Percentiles rank a stretch among this genome's conserved stretches.
These are phyloP conservation scores for Hydrozoanthus gracilis DNA, from an alignment of 92 coral and sea anemone genomes.

Conservation along the genomic window DNA sequence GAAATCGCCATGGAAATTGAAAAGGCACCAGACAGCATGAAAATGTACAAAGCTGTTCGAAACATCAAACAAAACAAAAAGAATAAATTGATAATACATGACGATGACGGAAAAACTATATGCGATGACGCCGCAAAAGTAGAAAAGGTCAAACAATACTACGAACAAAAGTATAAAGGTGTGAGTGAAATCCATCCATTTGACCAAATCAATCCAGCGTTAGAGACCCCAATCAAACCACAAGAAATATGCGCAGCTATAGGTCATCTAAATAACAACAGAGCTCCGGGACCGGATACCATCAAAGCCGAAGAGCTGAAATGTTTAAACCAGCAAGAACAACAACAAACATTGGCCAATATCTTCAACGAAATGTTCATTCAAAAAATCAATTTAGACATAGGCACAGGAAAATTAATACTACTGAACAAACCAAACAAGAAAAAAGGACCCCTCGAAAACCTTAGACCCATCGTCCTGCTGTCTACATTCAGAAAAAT, in stretches of 20 bases:
- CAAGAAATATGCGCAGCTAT: neutral
- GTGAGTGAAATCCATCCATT: neutral
- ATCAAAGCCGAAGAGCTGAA: neutral
- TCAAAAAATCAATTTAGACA: neutral
- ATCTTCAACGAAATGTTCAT: neutral
- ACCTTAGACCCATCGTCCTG: conserved; percentile 28
- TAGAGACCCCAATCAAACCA: neutral
- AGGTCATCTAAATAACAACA: neutral
- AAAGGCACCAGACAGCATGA: neutral
- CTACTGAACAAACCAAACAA: too few species aligned
- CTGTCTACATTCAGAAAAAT: conserved; percentile 21
- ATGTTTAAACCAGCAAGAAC: neutral
- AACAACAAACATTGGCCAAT: neutral
- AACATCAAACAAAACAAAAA: neutral
- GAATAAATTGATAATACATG: neutral
- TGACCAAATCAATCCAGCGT: neutral
- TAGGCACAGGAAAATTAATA: neutral
- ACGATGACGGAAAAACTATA: neutral
- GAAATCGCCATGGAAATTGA: neutral
- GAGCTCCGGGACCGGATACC: neutral
- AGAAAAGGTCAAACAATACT: neutral
- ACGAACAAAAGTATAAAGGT: neutral
- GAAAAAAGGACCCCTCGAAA: conserved; percentile 26
- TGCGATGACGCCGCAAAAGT: neutral
- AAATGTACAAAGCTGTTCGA: neutral